Percentiles rank a stretch among this genome's conserved stretches.
These are phyloP conservation scores for Hymenopus coronatus DNA, from an alignment of 2,888 invertebrate genomes.

Conservation along the genomic window DNA sequence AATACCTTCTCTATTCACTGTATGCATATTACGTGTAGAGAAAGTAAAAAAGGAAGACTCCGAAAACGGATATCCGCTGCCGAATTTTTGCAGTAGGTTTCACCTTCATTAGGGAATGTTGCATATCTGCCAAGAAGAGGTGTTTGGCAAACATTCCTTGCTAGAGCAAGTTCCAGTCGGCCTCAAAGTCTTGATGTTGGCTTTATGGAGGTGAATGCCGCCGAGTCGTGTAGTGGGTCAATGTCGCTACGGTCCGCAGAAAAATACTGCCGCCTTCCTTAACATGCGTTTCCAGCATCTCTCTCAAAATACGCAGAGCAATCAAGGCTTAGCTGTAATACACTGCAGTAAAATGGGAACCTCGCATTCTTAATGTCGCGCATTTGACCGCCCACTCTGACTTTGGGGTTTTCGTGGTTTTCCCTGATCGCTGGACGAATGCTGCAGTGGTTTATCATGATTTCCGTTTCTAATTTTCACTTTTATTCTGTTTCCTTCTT, in stretches of 20 bases:
- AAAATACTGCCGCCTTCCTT: background rate
- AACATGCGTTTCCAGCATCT: background rate
- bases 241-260: constrained; percentile 3
- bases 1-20: too few relatives aligned
- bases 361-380: too few relatives aligned
- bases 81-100: background rate
- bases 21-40: too few relatives aligned
- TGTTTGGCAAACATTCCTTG: background rate
- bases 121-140: background rate
- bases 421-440: too few relatives aligned
- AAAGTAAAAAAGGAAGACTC: background rate
- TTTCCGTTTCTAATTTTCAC: too few relatives aligned
- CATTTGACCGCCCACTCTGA: too few relatives aligned
- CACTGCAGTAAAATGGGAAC: too few relatives aligned
- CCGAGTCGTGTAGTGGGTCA: background rate
- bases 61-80: background rate
- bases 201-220: constrained; percentile 10
- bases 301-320: too few relatives aligned
- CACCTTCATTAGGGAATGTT: background rate
- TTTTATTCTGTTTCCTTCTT: too few relatives aligned
- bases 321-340: too few relatives aligned
- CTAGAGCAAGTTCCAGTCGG: background rate
- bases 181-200: background rate
- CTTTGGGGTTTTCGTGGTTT: too few relatives aligned
- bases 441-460: too few relatives aligned